A percentile compares a stretch with the other conserved stretches of the same genome.
phyloP scores from a whole-genome alignment of 2,888 invertebrate genomes.

The Eupithecia subumbrata region DNA sequence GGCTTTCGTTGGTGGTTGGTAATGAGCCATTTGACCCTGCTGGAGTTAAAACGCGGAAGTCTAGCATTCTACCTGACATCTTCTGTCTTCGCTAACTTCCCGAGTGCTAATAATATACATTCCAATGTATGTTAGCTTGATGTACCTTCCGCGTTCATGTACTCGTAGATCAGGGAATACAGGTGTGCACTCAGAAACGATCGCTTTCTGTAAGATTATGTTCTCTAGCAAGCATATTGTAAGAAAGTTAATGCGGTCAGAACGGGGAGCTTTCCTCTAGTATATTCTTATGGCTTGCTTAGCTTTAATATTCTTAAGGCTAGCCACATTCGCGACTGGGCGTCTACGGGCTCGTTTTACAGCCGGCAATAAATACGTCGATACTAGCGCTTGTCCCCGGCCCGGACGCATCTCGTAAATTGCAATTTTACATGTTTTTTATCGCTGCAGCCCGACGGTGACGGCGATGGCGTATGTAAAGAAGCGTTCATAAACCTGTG shows the following conservation, averaged over 20 bases:
- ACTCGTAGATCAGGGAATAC: neutral
- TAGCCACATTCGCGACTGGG: constrained; percentile 18
- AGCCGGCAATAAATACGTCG: constrained; percentile 33
- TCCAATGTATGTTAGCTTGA: neutral
- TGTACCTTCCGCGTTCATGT: neutral
- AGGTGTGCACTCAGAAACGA: neutral
- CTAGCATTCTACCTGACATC: neutral
- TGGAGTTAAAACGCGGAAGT: neutral
- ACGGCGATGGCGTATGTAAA: constrained; percentile 34
- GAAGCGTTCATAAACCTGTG: constrained; percentile 31
- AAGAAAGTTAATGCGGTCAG: neutral
- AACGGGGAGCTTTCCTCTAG: neutral
- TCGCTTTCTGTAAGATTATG: neutral
- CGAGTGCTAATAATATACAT: neutral
- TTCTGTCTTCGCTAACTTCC: neutral
- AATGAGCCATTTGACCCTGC: neutral
- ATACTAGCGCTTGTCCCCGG: constrained; percentile 25
- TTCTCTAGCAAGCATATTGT: neutral
- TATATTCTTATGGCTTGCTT: constrained; percentile 11
- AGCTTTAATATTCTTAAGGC: constrained; percentile 8
- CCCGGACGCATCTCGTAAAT: constrained; percentile 40
- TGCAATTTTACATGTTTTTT: constrained; percentile 43
- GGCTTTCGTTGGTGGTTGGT: neutral
- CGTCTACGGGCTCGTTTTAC: constrained; percentile 28
- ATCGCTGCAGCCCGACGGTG: constrained; percentile 28